Conservation (phyloP, 2,888 invertebrate species). For the Conistra vaccinii region DNA sequence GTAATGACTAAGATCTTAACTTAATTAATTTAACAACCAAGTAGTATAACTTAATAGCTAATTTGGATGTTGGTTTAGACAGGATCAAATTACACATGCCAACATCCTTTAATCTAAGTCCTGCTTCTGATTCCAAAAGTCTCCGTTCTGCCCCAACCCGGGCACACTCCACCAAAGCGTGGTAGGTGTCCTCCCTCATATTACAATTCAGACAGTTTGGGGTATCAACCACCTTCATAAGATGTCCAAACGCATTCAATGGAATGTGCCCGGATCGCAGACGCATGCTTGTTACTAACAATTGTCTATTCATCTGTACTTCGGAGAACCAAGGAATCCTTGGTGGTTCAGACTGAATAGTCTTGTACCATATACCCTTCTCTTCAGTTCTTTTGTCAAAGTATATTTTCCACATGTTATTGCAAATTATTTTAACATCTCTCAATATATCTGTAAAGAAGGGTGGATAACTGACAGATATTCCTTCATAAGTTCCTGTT, state of each 20-base stretch:
- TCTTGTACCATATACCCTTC: no score
- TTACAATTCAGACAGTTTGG: no score
- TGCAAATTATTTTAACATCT: background rate
- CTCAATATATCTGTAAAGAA: background rate
- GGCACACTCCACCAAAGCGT: no score
- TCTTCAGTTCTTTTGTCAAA: no score
- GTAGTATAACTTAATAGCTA: background rate
- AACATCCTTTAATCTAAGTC: no score
- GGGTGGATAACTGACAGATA: background rate
- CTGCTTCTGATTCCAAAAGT: no score
- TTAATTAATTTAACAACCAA: background rate
- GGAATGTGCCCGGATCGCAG: slow-evolving; percentile 29
- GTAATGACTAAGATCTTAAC: background rate
- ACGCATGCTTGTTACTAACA: slow-evolving; percentile 12
- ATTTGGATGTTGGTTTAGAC: background rate
- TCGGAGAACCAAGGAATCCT: slow-evolving; percentile 16
- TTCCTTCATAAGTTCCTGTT: background rate
- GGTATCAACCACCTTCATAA: background rate
- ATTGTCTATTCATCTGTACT: background rate
- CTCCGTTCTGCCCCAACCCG: no score
- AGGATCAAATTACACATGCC: no score
- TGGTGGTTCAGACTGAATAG: no score
- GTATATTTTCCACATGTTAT: no score
- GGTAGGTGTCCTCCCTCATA: no score
- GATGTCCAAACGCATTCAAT: slow-evolving; percentile 4